Evolutionary conservation across 2,888 invertebrate species (phyloP).

Genomic region (Lycaena phlaeas): DNA sequence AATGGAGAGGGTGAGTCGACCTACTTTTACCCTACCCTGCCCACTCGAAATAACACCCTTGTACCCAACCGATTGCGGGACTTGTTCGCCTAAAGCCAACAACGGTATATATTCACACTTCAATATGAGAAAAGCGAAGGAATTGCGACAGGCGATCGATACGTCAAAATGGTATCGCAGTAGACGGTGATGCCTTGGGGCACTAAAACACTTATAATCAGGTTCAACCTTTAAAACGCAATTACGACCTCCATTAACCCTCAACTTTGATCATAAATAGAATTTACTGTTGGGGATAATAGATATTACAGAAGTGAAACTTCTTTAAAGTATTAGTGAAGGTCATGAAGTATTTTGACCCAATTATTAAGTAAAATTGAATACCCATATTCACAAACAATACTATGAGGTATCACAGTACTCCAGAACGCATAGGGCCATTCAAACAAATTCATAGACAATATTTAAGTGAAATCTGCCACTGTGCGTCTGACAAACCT

Average conservation of each 20-base stretch:
- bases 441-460: no score
- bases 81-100: constrained; percentile 22
- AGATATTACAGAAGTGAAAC: no score
- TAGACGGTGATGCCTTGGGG: constrained; percentile 11
- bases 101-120: constrained; percentile 37
- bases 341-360: no score
- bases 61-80: constrained; percentile 26
- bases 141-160: constrained; percentile 30
- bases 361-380: no score
- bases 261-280: constrained; percentile 1
- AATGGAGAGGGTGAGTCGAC: constrained; percentile 45
- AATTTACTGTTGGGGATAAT: not conserved
- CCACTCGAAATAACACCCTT: constrained; percentile 25
- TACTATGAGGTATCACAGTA: no score
- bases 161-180: not conserved
- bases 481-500: no score
- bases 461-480: no score
- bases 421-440: no score
- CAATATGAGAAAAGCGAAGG: constrained; percentile 41
- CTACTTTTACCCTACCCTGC: constrained; percentile 46
- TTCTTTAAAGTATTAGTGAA: no score
- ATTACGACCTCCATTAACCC: constrained; percentile 1
- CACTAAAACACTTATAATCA: not conserved
- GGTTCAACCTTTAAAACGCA: constrained; percentile 1
- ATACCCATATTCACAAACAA: no score